Base-by-base conservation (phyloP, 1,140 invertebrate species). In the Plectrocnemia conspersa region DNA sequence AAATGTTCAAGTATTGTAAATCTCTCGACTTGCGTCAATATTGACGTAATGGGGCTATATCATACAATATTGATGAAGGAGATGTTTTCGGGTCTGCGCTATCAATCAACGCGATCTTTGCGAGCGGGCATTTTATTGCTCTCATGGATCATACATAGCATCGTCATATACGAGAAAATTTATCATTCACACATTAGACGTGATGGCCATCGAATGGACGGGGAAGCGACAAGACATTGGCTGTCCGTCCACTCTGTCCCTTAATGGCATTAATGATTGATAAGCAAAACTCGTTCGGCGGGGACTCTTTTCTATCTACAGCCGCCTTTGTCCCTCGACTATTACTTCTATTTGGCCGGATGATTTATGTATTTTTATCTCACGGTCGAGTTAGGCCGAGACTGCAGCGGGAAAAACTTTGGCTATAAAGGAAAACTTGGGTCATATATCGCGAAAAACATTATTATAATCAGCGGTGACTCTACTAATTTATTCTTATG, bases 351-450 rank as follows among this genome's bases (percentile, higher is more conserved):
- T 46, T 46, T 46, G 29, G 21, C 3, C 16, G 25, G 22, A 42
- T 54, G 52, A 54, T 54, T 54, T 54, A 54, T 54, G 52, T 54
- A 54, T 54, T 54, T 52, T 54, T 45, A 45, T 54, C 23, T n/a
- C 10, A 23, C 11, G 23, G 23, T 46, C 41, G 25, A 22, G 24
- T 32, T 23, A 24, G 21, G 19, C 41, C 19, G 9, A 24, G 19
- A 44, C 10, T 44, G 18, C 16, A 16, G 6, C 10, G 2, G 21
- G n/a, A 23, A 19, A 22, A 44, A 44, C 21, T 7, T 18, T 15
- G 25, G 23, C 41, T 19, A 44, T 44, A 44, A 44, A 44, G 41
- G 7, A 44, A 44, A 44, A 44, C 41, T 44, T 44, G 22, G 13
- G 13, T 25, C 41, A 44, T 44, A 44, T 44, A 44, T 44, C n/a